Conservation (phyloP, 2,797 vertebrate species). For the Eleutherodactylus coqui region DNA sequence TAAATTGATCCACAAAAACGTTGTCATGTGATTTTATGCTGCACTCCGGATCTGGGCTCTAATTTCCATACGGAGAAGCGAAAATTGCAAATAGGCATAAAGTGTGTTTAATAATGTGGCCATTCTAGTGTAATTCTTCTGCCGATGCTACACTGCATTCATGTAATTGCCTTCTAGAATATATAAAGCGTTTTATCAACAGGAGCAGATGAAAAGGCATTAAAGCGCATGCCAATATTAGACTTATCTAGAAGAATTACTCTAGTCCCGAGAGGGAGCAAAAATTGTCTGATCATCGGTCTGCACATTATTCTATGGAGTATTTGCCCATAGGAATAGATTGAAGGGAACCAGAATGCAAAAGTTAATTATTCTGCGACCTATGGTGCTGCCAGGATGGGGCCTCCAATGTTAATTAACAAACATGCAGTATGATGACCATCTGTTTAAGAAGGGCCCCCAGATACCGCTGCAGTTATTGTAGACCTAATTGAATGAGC, state of each 20-base stretch:
- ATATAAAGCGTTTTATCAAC: not conserved
- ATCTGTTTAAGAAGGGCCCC: slow-evolving; percentile 30
- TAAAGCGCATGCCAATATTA: not conserved
- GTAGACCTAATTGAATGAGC: slow-evolving; percentile 14
- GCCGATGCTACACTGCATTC: not conserved
- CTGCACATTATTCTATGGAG: not conserved
- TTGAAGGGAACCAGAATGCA: too few relatives aligned
- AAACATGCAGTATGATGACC: slow-evolving; percentile 29
- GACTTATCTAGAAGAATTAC: not conserved
- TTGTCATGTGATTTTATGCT: too few relatives aligned
- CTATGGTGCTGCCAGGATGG: slow-evolving; percentile 11
- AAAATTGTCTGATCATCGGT: slow-evolving; percentile 5
- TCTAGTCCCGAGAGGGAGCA: not conserved
- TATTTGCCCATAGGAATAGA: too few relatives aligned
- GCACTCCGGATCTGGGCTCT: too few relatives aligned
- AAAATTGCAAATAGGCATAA: too few relatives aligned
- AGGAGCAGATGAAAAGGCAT: not conserved
- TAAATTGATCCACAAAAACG: too few relatives aligned
- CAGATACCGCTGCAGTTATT: not conserved
- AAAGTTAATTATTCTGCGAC: slow-evolving; percentile 27
- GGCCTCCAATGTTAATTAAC: slow-evolving; percentile 36
- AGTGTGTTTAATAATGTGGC: too few relatives aligned
- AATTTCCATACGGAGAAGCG: too few relatives aligned
- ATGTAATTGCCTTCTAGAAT: not conserved
- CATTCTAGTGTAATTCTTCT: not conserved